Evolutionary conservation across 1,140 invertebrate species (phyloP), one percentile per base, ranked within the genome.

Genomic region (Microplitis demolitor): DNA sequence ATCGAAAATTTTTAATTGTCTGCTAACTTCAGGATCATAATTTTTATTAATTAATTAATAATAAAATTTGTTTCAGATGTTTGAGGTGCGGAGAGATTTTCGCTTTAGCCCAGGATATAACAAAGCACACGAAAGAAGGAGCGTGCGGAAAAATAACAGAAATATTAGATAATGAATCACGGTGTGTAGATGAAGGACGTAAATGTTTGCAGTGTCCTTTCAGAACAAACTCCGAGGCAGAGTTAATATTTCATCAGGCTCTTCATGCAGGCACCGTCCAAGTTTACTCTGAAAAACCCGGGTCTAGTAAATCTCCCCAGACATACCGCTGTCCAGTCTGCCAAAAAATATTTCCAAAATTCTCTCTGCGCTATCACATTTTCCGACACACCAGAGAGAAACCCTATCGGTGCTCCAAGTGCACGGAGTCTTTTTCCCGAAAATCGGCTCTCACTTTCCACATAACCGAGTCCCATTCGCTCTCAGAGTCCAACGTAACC

Each of bases 361-460:
- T 89, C 1, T 91, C 92, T 0, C 84, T 95, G 11, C 86, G 90
- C 2, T 89, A 90, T 35, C 94, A 96, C 80, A 85, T 95, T 53
- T 87, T 91, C 31, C 88, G 89, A 35, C 94, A 94, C 78, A 95
- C 93, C 0, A 90, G 92, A 16, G 96, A 97, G 79, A 92, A 93
- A 74, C 93, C 94, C 0, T 95, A 90, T 74, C 79, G 88, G 16
- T 95, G 93, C 73, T 70, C 78, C 0, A 83, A 86, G 0, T 95
- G 93, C 79, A 78, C 78, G 0, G 80, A 87, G 0, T 88, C 90
- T 50, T 97, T 96, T 80, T 90, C 89, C 0, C 87, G 91, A 14
- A 89, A 90, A 74, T 89, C 89, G 34, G 91, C 90, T 75, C 83
- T 92, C 4, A 82, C 75, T 54, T 76, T 66, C 60, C 86, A 87